These are phyloP conservation scores for Mya arenaria DNA, from an alignment of 1,140 invertebrate genomes.

Conservation along the genomic window DNA sequence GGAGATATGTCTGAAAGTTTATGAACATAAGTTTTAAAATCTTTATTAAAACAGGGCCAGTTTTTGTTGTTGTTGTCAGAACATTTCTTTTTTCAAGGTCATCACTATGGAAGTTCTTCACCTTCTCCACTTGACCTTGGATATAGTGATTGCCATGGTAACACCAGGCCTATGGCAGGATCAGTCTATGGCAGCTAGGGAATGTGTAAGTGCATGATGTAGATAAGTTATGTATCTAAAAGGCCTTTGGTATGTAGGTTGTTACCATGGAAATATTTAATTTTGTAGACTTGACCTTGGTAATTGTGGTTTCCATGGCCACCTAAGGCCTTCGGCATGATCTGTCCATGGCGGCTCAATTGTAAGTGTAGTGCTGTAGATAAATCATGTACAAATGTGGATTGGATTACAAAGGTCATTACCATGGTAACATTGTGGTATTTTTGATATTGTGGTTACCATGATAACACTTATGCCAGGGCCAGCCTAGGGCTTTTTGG, in stretches of 20 bases:
- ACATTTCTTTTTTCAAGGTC: too few species aligned
- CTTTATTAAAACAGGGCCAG: too few species aligned
- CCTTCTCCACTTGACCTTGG: constrained; percentile 68
- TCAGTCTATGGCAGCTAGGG: constrained; percentile 66
- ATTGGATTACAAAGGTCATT: background rate
- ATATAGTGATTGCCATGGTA: constrained; percentile 67
- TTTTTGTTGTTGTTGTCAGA: too few species aligned
- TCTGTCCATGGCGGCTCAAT: constrained; percentile 65
- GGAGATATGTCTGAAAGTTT: too few species aligned
- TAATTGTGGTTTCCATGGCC: constrained; percentile 66
- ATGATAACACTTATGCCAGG: too few species aligned
- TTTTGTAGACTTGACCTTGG: constrained; percentile 67
- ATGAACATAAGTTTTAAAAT: too few species aligned
- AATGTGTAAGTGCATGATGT: constrained; percentile 76
- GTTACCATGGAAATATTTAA: constrained; percentile 64
- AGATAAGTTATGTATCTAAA: too few species aligned
- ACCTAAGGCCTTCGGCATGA: constrained; percentile 72
- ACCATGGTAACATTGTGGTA: background rate
- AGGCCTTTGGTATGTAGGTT: too few species aligned
- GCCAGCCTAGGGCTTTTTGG: too few species aligned
- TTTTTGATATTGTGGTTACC: too few species aligned
- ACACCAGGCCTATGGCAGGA: constrained; percentile 73
- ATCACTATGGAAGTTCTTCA: constrained; percentile 65
- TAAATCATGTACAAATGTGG: background rate
- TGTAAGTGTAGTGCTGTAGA: constrained; percentile 62